phyloP scores from a whole-genome alignment of 2,113 vertebrate genomes.

The human (Homo sapiens) region DNA sequence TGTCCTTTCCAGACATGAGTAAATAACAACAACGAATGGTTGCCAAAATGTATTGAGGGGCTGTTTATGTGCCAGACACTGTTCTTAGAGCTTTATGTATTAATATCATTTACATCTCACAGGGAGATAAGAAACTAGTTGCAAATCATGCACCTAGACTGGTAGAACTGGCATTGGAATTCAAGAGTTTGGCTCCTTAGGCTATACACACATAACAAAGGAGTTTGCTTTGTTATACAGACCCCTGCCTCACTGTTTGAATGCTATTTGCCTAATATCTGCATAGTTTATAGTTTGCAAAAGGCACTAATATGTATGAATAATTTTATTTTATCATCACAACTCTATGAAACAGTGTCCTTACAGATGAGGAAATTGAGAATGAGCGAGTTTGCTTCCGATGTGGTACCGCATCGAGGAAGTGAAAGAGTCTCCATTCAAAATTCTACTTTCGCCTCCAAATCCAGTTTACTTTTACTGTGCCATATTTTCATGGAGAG shows the following conservation, averaged over 20 bases:
- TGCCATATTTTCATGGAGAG: neutral
- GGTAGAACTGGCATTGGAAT: neutral
- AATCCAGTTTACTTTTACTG: neutral
- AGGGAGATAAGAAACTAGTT: neutral
- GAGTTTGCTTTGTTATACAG: neutral
- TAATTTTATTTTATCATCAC: neutral
- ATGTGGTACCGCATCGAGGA: neutral
- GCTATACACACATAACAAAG: too few species aligned
- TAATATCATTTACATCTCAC: neutral
- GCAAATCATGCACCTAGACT: neutral
- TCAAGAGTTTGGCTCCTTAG: neutral
- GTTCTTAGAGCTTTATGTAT: neutral
- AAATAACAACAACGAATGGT: neutral
- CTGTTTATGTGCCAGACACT: neutral
- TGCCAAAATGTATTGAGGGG: neutral
- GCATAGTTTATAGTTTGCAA: neutral
- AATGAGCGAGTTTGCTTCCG: neutral
- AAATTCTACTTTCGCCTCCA: neutral
- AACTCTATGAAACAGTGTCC: neutral
- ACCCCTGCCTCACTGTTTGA: neutral
- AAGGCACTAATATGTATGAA: neutral
- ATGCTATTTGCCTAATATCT: neutral
- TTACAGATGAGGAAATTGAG: neutral
- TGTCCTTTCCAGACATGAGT: neutral
- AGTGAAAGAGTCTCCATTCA: neutral